Evolutionary conservation across 2,888 invertebrate species (phyloP), one percentile per base, ranked within the genome.

Genomic region (Yponomeuta cagnagella): DNA sequence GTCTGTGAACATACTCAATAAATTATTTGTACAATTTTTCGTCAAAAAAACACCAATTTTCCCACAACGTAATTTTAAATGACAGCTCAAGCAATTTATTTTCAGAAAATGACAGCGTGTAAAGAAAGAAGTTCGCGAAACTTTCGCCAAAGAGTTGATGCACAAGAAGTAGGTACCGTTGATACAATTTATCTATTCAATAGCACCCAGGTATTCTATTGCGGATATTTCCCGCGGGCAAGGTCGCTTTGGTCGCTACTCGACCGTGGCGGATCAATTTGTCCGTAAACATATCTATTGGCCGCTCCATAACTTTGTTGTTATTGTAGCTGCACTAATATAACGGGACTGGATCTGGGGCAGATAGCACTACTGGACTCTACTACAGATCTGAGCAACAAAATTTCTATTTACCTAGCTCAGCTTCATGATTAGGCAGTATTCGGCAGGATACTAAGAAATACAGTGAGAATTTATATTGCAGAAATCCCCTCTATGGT

Each of bases 1-100:
- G 75, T 90, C 90, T 75, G 83, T 87, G 77, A 84, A 89, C 91
- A 91, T 92, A 76, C 82, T 85, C 80, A 76, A 74, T 75, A 71
- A 33, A 58, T 58, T 58, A 58, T 58, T 58, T 58, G 52, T 58
- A 58, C 15, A 58, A 31, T 12, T 10, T 67, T 33, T 68, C 43
- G 37, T 23, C 33, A 68, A 68, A 33, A 31, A 37, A 31, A 33
- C n/a, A 10, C 33, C 10, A 12, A 63, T 6, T 63, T 63, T 12
- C 4, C 0, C 64, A 9, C 23, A 64, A 64, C 65, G 33, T 65
- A 23, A 30, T 23, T 64, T 64, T 10, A 31, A 65, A 10, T 65
- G 65, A 65, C 65, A 33, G 65, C 10, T 65, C 65, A 33, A 12
- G 65, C 33, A 30, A 65, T 65, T 64, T 30, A 64, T 64, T 65